These are phyloP conservation scores for Molossus alvarezi DNA, from an alignment of 2,797 vertebrate species.

Conservation along the genomic window DNA sequence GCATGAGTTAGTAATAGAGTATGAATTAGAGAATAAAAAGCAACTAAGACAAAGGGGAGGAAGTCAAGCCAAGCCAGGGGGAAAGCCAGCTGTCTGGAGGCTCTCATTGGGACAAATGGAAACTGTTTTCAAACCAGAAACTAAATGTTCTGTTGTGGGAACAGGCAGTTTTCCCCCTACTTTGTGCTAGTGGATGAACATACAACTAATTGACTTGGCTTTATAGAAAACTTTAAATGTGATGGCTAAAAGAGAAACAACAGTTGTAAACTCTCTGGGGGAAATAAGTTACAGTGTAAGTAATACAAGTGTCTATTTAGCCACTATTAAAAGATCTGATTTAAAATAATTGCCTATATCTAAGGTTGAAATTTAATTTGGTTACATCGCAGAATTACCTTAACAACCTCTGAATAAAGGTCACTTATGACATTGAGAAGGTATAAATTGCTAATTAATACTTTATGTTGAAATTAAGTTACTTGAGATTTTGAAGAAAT, in stretches of 20 bases:
- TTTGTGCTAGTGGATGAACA: not conserved
- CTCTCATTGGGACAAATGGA: not conserved
- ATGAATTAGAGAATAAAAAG: constrained; percentile 34
- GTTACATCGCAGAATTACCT: constrained; percentile 78
- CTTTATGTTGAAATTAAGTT: constrained; percentile 81
- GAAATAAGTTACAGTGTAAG: constrained; percentile 65
- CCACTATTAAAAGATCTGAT: constrained; percentile 51
- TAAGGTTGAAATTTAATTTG: constrained; percentile 82
- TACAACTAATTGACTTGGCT: not conserved
- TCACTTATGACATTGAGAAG: constrained; percentile 76
- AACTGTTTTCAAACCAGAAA: constrained; percentile 48
- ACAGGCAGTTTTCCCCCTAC: not conserved
- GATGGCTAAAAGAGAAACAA: constrained; percentile 53
- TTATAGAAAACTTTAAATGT: not conserved
- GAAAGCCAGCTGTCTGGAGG: not conserved
- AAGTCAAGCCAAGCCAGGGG: not conserved
- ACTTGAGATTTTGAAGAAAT: constrained; percentile 82
- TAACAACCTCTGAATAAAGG: constrained; percentile 81
- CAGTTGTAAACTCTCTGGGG: constrained; percentile 63
- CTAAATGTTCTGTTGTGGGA: not conserved
- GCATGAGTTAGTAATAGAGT: not conserved
- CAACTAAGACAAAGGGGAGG: not conserved
- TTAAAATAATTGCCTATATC: constrained; percentile 77
- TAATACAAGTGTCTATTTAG: constrained; percentile 67
- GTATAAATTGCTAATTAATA: constrained; percentile 84